phyloP scores from a whole-genome alignment of 2,113 vertebrate species.

The Pituophis catenifer region DNA sequence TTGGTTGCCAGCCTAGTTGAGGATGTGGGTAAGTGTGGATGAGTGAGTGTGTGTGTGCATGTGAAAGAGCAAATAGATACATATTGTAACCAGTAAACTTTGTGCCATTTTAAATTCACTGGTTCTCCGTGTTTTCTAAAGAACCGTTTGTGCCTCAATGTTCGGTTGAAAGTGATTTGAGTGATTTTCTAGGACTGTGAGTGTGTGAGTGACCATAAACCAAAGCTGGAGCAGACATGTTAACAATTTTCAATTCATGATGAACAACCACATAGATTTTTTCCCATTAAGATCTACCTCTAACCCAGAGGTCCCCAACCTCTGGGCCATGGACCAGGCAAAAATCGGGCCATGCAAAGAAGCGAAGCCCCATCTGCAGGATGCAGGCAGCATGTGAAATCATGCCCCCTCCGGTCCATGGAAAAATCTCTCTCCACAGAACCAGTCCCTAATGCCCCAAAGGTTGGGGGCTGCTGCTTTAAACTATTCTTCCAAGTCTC shows the following conservation, averaged over 20 bases:
- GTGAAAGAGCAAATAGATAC: background rate
- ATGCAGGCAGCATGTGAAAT: background rate
- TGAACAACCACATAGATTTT: background rate
- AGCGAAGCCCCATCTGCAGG: background rate
- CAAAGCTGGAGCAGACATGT: background rate
- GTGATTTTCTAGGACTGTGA: background rate
- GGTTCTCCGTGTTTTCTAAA: background rate
- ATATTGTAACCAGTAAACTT: background rate
- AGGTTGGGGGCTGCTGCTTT: background rate
- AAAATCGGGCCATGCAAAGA: accelerated
- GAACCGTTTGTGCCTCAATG: background rate
- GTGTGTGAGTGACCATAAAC: background rate
- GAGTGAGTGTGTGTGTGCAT: background rate
- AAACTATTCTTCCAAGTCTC: background rate
- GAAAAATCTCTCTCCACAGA: background rate
- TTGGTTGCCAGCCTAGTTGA: background rate
- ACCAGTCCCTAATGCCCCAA: background rate
- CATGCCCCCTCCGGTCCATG: background rate
- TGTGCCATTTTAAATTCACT: background rate
- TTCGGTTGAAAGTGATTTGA: background rate
- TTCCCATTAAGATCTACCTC: background rate
- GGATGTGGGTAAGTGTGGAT: background rate
- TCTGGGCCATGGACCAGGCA: background rate
- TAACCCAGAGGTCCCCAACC: background rate
- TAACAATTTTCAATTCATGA: background rate